Base-by-base conservation (phyloP, 2,797 vertebrate species). In the Urophycis tenuis region DNA sequence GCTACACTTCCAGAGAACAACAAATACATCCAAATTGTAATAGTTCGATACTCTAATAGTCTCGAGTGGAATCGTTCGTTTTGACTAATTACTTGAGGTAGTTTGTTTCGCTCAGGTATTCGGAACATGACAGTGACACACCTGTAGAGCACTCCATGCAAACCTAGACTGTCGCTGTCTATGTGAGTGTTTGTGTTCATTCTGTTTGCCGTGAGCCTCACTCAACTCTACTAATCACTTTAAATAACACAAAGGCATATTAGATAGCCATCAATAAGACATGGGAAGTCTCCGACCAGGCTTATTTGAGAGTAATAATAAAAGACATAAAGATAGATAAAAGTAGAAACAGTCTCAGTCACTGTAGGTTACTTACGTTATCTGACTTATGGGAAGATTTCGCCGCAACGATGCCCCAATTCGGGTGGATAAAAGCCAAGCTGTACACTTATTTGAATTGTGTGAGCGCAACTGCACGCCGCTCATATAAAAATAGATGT, bases 331-430 rank as follows among this genome's bases (percentile, higher is more conserved):
- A n/a, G n/a, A n/a, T n/a, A n/a, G n/a, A 41, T 6, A 41, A 41
- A 41, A 41, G 5, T 8, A 41, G 11, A 25, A 67, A 67, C 53
- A 11, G 53, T 64, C 12, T 19, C 30, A 31, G 73, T 29, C 31
- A 64, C 22, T n/a, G 30, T 31, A 32, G 73, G 19, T 39, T 79
- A 90, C 88, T 90, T 75, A 89, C 88, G 2, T 15, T 35, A 34
- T 30, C 78, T 36, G 75, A 67, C 39, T 82, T 80, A 70, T 82
- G 74, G 22, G 78, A 35, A 1, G 25, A 34, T 76, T 79, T 79
- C 7, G 36, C 11, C 73, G 14, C 70, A 64, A 32, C 29, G 76
- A 76, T 84, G 83, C 81, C 73, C 73, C 22, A 75, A 22, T 49
- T 64, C 32, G 2, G 73, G 64, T 80, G 32, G 10, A 45, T 17